These are phyloP conservation scores for Xiphophorus birchmanni DNA, from an alignment of 2,797 vertebrate genomes.

Conservation along the genomic window DNA sequence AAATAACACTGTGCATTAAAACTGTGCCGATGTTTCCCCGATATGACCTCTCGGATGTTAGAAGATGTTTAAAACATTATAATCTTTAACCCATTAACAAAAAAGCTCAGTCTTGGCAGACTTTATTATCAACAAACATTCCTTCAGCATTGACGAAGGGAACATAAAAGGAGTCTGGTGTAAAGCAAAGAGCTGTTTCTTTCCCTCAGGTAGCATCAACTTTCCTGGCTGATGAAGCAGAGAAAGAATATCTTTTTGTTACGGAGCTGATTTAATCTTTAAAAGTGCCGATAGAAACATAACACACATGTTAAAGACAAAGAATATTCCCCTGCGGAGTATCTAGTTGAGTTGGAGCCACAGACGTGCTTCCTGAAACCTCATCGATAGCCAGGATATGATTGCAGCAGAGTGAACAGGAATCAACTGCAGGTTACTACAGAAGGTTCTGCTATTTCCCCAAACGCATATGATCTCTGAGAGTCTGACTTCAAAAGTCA, in stretches of 20 bases:
- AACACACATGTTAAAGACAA: conserved; percentile 56
- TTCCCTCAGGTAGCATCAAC: conserved; percentile 55
- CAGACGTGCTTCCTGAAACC: conserved; percentile 50
- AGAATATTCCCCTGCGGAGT: conserved; percentile 67
- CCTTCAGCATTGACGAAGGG: conserved; percentile 10
- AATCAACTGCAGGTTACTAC: conserved; percentile 31
- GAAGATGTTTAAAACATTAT: conserved; percentile 55
- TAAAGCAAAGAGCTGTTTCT: conserved; percentile 36
- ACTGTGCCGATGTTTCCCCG: not conserved
- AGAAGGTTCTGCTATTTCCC: conserved; percentile 42
- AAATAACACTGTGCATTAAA: conserved; percentile 26
- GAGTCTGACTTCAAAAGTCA: conserved; percentile 47
- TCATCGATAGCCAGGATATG: conserved; percentile 49
- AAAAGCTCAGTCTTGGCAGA: conserved; percentile 20
- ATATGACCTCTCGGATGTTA: conserved; percentile 39
- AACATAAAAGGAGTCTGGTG: conserved; percentile 33
- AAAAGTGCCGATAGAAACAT: conserved; percentile 63
- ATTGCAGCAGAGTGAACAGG: conserved; percentile 31
- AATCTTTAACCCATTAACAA: conserved; percentile 47
- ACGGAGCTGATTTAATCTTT: conserved; percentile 63
- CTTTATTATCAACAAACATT: not conserved
- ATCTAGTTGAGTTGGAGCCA: conserved; percentile 50
- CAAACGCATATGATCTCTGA: conserved; percentile 46
- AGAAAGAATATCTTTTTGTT: conserved; percentile 43
- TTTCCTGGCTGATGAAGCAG: conserved; percentile 53